Evolutionary conservation across 1,140 invertebrate genomes (phyloP).

Genomic region (Dendroctonus ponderosae): DNA sequence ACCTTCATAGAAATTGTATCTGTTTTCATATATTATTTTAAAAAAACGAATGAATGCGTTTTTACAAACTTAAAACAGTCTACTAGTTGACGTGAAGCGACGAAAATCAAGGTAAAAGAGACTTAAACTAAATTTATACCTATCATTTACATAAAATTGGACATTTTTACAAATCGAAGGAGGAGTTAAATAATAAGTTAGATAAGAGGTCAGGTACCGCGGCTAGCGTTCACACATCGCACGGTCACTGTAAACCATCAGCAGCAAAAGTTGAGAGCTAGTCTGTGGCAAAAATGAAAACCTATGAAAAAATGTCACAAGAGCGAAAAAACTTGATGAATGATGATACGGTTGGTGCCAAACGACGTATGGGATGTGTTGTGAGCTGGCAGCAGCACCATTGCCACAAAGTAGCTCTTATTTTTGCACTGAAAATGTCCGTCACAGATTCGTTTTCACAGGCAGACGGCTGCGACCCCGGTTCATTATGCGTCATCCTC

Average conservation of each 20-base stretch:
- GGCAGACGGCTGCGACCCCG: conserved; percentile 34
- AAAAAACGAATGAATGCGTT: conserved; percentile 29
- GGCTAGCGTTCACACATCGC: conserved; percentile 41
- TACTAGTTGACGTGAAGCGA: conserved; percentile 24
- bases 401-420: conserved; percentile 47
- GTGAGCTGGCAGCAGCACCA: conserved; percentile 2
- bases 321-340: conserved; percentile 7
- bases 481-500: conserved; percentile 51
- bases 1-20: conserved; percentile 20
- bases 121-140: conserved; percentile 53
- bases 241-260: conserved; percentile 39
- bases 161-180: conserved; percentile 52
- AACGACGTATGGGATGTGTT: background rate
- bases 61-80: conserved; percentile 34
- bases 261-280: conserved; percentile 43
- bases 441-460: conserved; percentile 44
- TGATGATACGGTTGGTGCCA: background rate
- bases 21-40: conserved; percentile 5
- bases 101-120: conserved; percentile 35
- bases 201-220: conserved; percentile 47
- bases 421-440: conserved; percentile 46
- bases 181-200: conserved; percentile 50
- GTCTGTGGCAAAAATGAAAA: conserved; percentile 38
- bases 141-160: conserved; percentile 52
- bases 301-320: background rate